Evolutionary conservation across 1,140 invertebrate genomes (phyloP).

Genomic region (Fopius arisanus): DNA sequence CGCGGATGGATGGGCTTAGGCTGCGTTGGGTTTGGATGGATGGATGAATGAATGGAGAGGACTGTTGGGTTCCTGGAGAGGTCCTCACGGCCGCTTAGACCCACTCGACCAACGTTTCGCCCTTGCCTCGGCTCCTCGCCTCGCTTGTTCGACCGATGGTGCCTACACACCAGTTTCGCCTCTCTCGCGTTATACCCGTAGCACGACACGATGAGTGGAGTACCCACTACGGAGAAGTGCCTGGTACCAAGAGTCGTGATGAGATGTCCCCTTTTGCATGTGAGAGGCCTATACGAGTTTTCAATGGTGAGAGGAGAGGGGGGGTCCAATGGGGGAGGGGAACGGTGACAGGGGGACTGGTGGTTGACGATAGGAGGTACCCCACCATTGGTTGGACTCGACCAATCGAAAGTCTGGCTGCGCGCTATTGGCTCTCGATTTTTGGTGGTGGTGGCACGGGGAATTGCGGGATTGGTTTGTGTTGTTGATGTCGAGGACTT

Average conservation of each 20-base stretch:
- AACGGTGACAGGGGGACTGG: conserved; percentile 23
- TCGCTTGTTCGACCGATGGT: conserved; percentile 34
- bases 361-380: conserved; percentile 20
- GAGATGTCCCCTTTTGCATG: conserved; percentile 63
- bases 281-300: conserved; percentile 48
- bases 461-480: conserved; percentile 24
- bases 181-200: conserved; percentile 45
- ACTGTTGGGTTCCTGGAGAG: conserved; percentile 65
- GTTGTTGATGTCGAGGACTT: neutral
- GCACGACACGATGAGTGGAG: conserved; percentile 58
- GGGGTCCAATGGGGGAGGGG: conserved; percentile 25
- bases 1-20: conserved; percentile 35
- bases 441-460: neutral
- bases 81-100: conserved; percentile 65
- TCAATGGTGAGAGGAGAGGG: conserved; percentile 1
- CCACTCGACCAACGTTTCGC: conserved; percentile 58
- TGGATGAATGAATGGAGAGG: conserved; percentile 51
- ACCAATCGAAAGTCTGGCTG: conserved; percentile 36
- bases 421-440: conserved; percentile 13
- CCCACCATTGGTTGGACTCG: conserved; percentile 46
- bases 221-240: conserved; percentile 63
- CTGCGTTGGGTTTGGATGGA: conserved; percentile 43
- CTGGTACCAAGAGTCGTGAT: conserved; percentile 63
- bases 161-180: neutral
- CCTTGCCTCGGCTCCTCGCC: neutral